Percentiles rank a stretch among this genome's conserved stretches.
These are phyloP conservation scores for Heliconius ethilla DNA, from an alignment of 2,888 invertebrate genomes.

Conservation along the genomic window DNA sequence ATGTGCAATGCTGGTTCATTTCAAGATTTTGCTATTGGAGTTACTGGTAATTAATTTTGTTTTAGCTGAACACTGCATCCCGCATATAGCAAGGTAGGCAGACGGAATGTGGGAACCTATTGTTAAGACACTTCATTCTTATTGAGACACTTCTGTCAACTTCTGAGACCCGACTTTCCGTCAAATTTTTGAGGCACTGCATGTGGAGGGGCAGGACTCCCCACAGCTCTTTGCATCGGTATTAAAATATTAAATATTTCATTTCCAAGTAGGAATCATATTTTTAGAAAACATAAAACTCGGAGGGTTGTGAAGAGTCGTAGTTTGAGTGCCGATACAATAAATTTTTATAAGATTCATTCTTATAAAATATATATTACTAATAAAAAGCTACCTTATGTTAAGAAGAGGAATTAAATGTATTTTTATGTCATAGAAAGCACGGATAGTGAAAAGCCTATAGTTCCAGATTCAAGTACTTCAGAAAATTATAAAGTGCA, in stretches of 20 bases:
- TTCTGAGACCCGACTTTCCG: not conserved
- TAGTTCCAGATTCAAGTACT: conserved; percentile 68
- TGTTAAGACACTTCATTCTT: not conserved
- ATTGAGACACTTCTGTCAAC: not conserved
- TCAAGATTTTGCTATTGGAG: conserved; percentile 63
- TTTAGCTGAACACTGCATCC: not conserved
- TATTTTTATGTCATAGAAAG: conserved; percentile 29
- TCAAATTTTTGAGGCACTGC: not conserved
- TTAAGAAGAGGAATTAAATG: not conserved
- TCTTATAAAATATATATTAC: too few species aligned
- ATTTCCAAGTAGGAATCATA: not conserved
- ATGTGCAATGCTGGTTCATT: conserved; percentile 57
- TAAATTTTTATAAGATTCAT: too few species aligned
- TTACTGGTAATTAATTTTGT: conserved; percentile 53
- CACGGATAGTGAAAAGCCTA: conserved; percentile 38
- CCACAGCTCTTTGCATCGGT: too few species aligned
- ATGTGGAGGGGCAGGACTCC: not conserved
- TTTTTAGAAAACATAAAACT: too few species aligned
- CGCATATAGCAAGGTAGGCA: not conserved
- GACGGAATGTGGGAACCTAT: not conserved
- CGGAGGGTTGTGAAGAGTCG: too few species aligned
- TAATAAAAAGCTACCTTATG: not conserved
- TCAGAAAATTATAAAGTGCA: conserved; percentile 57
- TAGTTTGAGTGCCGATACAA: too few species aligned
- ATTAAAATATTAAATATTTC: not conserved